Evolutionary conservation across 2,797 vertebrate species (phyloP), one percentile per base, ranked within the genome.

Genomic region (Sebastes hubbsi): DNA sequence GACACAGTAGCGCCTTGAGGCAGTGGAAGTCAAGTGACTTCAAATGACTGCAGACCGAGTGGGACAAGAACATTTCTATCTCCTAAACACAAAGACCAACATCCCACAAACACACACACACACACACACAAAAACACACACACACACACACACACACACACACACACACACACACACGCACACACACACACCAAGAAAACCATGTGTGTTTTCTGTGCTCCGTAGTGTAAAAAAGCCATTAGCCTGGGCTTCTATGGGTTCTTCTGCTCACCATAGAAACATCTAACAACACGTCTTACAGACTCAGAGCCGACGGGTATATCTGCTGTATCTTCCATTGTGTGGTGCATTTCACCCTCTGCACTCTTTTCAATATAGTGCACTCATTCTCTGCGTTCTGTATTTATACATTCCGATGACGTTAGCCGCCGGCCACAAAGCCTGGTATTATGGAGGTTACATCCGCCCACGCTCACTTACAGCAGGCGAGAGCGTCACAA

Each of bases 361-460:
- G 61, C 58, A 20, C 54, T 64, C 20, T 38, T 63, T 61, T 55
- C 60, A 78, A 60, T 78, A 64, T 55, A 81, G 80, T 49, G 82
- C 77, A 79, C 54, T 46, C 81, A 73, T 86, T 89, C 81, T 78
- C 65, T 58, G 60, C 70, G n/a, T 81, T 88, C 77, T 83, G 72
- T 78, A 87, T 80, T 72, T 87, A 87, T 82, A 90, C 84, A 89
- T 93, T 91, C 85, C 81, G 61, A 2, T 88, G 91, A 94, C 59
- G 84, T 87, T 88, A 91, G 79, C 12, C 10, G 80, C 12, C 10
- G 1, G 63, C 87, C 84, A 91, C 88, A 94, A 92, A 92, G 90
- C 58, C 69, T 13, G 81, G 67, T 64, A 87, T 86, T 91, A 90
- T 89, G 84, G 68, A 76, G 62, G 71, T 80, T 73, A 84, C 49